Evolutionary conservation across 2,797 vertebrate genomes (phyloP), one percentile per base, ranked within the genome.

Genomic region (Pseudomugil tenellus): DNA sequence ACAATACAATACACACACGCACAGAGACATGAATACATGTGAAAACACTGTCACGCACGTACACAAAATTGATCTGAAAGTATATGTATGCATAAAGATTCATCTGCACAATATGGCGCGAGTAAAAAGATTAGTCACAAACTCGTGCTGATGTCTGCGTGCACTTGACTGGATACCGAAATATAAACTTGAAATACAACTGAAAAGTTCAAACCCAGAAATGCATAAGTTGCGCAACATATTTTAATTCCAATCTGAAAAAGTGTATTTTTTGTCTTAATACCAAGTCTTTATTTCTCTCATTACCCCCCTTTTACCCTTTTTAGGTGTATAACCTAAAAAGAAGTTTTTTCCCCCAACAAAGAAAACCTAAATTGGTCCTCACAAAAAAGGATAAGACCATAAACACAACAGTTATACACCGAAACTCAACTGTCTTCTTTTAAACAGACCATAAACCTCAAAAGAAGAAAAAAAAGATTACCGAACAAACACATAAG

Each of bases 371-470:
- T 21, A 9, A 13, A 7, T 43, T 13, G 3, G 16, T 57, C 54
- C 62, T 70, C 25, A 54, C 37, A 70, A 61, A 37, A n/a, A 53
- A 23, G 21, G 0, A 72, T 26, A 37, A n/a, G 67, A 67, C 29
- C 63, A 58, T 4, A 58, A 39, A 56, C 35, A 53, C 37, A 51
- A 57, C 66, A 81, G 81, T 72, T 74, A 78, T 84, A 62, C 68
- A 62, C 65, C 55, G 32, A 57, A 67, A 71, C 62, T 82, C 72
- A 78, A 86, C 71, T 82, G 73, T 82, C 81, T 84, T 77, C 86
- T 88, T 83, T 77, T 74, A 84, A 74, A 88, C 79, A 88, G 83
- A 75, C 79, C 83, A 87, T 90, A 87, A 91, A 90, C 79, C 74
- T 72, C 74, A 17, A 17, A 39, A 58, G 41, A 63, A 70, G 19